A percentile compares a stretch with the other conserved stretches of the same genome.
Evolutionary conservation across 2,888 invertebrate genomes (phyloP).

Genomic region (Arge pagana): DNA sequence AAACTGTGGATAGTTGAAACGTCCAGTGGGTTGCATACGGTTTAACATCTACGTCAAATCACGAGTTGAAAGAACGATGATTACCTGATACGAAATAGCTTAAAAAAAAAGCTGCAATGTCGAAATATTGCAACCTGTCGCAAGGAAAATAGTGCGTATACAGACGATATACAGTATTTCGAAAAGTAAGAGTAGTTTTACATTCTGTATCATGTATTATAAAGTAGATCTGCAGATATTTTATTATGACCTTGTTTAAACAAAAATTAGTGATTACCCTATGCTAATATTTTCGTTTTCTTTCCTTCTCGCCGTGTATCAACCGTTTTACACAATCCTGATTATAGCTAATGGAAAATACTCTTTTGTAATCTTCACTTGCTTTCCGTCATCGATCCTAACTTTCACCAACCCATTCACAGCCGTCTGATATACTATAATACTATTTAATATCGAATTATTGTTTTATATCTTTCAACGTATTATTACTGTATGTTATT

Average conservation of each 20-base stretch:
- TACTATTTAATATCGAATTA: too few species aligned
- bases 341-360: conserved; percentile 18
- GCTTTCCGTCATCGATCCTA: too few species aligned
- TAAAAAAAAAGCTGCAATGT: too few species aligned
- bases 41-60: too few species aligned
- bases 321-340: not conserved
- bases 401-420: conserved; percentile 17
- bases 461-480: conserved; percentile 5
- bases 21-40: too few species aligned
- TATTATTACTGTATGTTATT: conserved; percentile 12
- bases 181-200: conserved; percentile 1
- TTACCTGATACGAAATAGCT: too few species aligned
- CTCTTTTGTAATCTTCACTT: conserved; percentile 19
- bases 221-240: conserved; percentile 18
- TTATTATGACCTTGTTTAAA: not conserved
- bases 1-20: too few species aligned
- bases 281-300: not conserved
- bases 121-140: not conserved
- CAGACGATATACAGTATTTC: conserved; percentile 16
- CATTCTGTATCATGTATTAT: conserved; percentile 17
- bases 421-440: too few species aligned
- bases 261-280: too few species aligned
- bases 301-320: conserved; percentile 3
- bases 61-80: too few species aligned
- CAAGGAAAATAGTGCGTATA: conserved; percentile 11